Conservation (phyloP, 2,113 vertebrate species). For the Numida meleagris region DNA sequence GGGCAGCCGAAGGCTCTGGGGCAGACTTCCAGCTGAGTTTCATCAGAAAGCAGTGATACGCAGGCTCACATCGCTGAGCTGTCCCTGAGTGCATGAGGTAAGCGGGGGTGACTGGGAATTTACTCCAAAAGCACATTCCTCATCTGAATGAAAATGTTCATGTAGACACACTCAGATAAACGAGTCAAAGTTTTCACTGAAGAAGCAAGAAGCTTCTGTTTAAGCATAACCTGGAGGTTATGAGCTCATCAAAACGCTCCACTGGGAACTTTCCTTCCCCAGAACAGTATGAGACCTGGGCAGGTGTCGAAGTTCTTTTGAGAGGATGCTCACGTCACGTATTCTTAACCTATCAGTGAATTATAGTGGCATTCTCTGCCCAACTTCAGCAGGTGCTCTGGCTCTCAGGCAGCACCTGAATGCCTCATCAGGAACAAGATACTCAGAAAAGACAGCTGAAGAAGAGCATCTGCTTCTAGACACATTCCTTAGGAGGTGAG, state of each 20-base stretch:
- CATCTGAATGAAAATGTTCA: not conserved
- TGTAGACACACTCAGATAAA: not conserved
- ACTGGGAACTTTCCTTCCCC: not conserved
- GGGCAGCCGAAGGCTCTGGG: not conserved
- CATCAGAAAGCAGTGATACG: not conserved
- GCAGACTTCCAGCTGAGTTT: not conserved
- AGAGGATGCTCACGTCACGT: not conserved
- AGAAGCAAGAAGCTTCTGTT: not conserved
- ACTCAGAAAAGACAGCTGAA: not conserved
- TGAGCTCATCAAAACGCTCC: not conserved
- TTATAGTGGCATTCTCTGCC: not conserved
- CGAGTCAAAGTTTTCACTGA: not conserved
- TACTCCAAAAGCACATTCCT: not conserved
- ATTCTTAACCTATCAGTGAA: not conserved
- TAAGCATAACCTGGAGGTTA: not conserved
- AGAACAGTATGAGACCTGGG: not conserved
- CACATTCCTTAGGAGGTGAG: not conserved
- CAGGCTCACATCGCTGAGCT: not conserved
- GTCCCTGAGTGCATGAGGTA: not conserved
- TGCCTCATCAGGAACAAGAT: not conserved
- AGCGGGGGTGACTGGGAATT: not conserved
- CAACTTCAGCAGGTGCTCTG: not conserved
- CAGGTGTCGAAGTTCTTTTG: not conserved
- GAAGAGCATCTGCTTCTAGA: conserved; percentile 14
- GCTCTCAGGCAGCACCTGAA: not conserved